Evolutionary conservation across 2,888 invertebrate species (phyloP).

Genomic region (Acrobasis suavella): DNA sequence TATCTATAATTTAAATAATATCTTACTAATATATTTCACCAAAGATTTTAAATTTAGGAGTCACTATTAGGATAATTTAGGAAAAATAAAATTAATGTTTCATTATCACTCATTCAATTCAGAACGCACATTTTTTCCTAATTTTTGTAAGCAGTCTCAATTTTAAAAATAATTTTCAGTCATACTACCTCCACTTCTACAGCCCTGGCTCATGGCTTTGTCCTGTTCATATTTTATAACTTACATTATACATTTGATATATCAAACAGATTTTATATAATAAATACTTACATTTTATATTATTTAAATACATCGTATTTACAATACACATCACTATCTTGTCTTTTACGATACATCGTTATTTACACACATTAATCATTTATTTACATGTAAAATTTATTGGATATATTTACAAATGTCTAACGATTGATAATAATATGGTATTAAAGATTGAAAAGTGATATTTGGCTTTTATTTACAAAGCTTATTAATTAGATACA

Average conservation of each 20-base stretch:
- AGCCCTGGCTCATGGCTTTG: slow-evolving; percentile 69
- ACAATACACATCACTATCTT: slow-evolving; percentile 67
- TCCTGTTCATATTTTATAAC: slow-evolving; percentile 42
- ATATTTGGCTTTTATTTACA: slow-evolving; percentile 31
- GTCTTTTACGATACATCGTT: slow-evolving; percentile 51
- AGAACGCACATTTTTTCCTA: not conserved
- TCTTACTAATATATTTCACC: not conserved
- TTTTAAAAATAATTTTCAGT: slow-evolving; percentile 9
- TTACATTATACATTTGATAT: slow-evolving; percentile 39
- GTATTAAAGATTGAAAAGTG: not conserved
- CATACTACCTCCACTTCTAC: slow-evolving; percentile 40
- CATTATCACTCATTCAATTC: not conserved
- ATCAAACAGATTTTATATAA: slow-evolving; percentile 39
- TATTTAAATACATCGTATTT: slow-evolving; percentile 49
- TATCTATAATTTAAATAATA: not conserved
- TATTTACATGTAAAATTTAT: slow-evolving; percentile 34
- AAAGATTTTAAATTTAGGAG: not conserved
- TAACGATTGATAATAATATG: not conserved
- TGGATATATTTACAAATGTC: not conserved
- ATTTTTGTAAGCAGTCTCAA: slow-evolving; percentile 13
- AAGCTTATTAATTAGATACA: slow-evolving; percentile 8
- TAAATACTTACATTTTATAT: slow-evolving; percentile 30
- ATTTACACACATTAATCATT: slow-evolving; percentile 41
- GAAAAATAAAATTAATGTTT: not conserved
- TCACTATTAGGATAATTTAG: not conserved